Percentiles rank a stretch among this genome's conserved stretches.
phyloP scores from a whole-genome alignment of 2,797 vertebrate genomes.

The Rhynchotus rufescens region DNA sequence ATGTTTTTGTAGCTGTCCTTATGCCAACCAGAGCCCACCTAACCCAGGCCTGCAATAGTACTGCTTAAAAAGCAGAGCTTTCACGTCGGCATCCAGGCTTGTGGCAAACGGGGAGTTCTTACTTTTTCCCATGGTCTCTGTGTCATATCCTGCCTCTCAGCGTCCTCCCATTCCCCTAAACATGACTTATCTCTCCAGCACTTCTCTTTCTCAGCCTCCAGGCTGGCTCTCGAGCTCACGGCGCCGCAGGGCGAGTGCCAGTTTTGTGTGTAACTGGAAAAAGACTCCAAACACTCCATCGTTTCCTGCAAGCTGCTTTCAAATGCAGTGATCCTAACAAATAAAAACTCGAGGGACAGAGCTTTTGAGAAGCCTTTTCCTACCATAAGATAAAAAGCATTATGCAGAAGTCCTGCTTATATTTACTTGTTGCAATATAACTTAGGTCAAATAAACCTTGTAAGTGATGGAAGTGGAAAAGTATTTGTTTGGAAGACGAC shows the following conservation, averaged over 20 bases:
- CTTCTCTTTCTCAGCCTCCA: slow-evolving; percentile 40
- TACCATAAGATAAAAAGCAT: neutral
- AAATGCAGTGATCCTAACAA: neutral
- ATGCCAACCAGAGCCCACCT: neutral
- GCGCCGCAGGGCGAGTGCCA: neutral
- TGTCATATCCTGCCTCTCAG: slow-evolving; percentile 68
- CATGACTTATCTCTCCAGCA: slow-evolving; percentile 57
- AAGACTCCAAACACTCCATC: neutral
- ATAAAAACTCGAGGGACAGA: neutral
- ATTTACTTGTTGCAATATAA: neutral
- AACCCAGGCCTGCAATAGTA: neutral
- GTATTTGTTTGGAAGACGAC: neutral
- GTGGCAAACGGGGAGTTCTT: neutral
- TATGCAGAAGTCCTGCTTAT: slow-evolving; percentile 10
- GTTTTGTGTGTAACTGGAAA: neutral
- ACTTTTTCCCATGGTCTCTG: slow-evolving; percentile 63
- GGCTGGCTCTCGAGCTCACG: neutral
- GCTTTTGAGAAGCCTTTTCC: neutral
- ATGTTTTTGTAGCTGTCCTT: neutral
- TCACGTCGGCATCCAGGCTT: neutral
- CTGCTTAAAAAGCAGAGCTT: neutral
- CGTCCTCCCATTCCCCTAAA: slow-evolving; percentile 40
- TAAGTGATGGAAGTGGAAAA: neutral
- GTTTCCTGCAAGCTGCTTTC: neutral
- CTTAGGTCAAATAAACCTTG: slow-evolving; percentile 10